phyloP scores from a whole-genome alignment of 2,797 vertebrate species.

The Carapus acus region DNA sequence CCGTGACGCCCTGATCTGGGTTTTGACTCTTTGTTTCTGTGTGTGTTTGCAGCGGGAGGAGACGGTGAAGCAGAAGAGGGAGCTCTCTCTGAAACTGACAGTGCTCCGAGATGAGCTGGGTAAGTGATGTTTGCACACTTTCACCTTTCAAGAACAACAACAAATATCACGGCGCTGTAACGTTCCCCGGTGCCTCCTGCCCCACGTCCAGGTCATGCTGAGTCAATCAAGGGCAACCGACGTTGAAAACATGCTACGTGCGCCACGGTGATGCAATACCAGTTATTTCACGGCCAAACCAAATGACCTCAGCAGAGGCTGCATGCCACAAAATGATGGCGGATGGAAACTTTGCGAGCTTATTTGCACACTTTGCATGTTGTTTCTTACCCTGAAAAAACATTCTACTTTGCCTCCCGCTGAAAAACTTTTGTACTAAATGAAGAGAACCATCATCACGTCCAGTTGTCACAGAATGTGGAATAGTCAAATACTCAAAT shows the following conservation, averaged over 20 bases:
- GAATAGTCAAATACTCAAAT: too few species aligned
- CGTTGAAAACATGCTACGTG: conserved; percentile 17
- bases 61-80: conserved; percentile 58
- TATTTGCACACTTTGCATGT: too few species aligned
- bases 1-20: too few species aligned
- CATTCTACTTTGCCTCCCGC: too few species aligned
- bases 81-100: conserved; percentile 45
- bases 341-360: too few species aligned
- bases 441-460: too few species aligned
- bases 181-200: too few species aligned
- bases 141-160: too few species aligned
- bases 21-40: background rate
- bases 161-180: background rate
- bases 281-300: conserved; percentile 1
- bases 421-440: too few species aligned
- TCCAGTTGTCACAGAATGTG: too few species aligned
- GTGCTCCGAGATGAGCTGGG: conserved; percentile 58
- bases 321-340: too few species aligned
- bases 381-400: too few species aligned
- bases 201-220: background rate
- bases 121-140: conserved; percentile 34
- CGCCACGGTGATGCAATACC: background rate
- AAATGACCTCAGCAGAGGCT: conserved; percentile 6
- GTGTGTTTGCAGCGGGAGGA: conserved; percentile 53
- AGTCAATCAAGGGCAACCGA: conserved; percentile 20